A percentile compares a stretch with the other conserved stretches of the same genome.
Evolutionary conservation across 1,140 invertebrate genomes (phyloP).

Genomic region (Dendroctonus ponderosae): DNA sequence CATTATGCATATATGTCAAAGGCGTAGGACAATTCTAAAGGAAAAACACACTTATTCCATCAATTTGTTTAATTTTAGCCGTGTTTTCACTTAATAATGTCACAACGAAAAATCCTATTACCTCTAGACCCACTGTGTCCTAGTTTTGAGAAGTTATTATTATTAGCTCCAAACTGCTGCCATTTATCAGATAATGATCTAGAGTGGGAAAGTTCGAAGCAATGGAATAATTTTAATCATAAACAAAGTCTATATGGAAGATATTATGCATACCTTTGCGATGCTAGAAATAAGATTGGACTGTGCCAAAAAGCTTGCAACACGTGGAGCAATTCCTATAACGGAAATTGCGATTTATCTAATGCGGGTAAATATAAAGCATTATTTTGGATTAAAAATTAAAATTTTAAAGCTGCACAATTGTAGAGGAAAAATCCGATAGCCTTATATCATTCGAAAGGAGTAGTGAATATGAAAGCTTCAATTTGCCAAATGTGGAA

Average conservation of each 20-base stretch:
- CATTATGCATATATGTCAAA: too few relatives aligned
- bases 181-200: conserved; percentile 47
- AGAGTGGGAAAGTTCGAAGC: conserved; percentile 47
- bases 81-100: conserved; percentile 88
- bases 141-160: conserved; percentile 80
- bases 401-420: background rate
- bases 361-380: background rate
- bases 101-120: conserved; percentile 70
- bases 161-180: conserved; percentile 69
- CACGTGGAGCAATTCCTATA: conserved; percentile 76
- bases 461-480: conserved; percentile 82
- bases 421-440: conserved; percentile 48
- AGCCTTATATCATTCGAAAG: conserved; percentile 73
- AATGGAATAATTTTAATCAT: conserved; percentile 56
- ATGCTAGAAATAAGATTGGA: conserved; percentile 74
- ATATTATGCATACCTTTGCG: conserved; percentile 79
- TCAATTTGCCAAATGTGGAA: conserved; percentile 62
- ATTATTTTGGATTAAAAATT: background rate
- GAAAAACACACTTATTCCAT: too few relatives aligned
- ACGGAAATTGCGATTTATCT: conserved; percentile 51
- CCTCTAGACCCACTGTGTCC: conserved; percentile 80
- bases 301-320: conserved; percentile 70
- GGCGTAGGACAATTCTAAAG: too few relatives aligned
- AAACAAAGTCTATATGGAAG: conserved; percentile 68
- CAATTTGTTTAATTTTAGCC: conserved; percentile 50